phyloP scores from a whole-genome alignment of 2,113 vertebrate genomes.

The Chloropsis cyanopogon region DNA sequence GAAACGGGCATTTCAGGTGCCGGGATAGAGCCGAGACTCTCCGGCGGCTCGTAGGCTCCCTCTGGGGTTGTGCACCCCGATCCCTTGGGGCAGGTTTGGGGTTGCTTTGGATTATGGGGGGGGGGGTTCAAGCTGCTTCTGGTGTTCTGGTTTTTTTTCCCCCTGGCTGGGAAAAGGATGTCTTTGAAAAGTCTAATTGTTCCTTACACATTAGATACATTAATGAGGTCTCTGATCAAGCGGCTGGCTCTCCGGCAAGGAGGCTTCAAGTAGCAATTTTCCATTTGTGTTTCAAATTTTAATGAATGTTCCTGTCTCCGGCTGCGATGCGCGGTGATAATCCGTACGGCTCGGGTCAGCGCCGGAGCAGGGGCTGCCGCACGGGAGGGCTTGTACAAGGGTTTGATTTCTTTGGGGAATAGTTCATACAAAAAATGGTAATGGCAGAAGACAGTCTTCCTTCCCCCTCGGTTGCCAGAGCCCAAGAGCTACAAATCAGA shows the following conservation, averaged over 20 bases:
- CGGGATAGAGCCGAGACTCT: slow-evolving; percentile 4
- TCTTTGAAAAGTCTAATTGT: slow-evolving; percentile 41
- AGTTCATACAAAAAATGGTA: slow-evolving; percentile 41
- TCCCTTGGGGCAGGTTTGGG: not conserved
- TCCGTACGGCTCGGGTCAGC: slow-evolving; percentile 28
- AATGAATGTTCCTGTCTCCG: slow-evolving; percentile 71
- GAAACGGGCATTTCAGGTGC: slow-evolving; percentile 1
- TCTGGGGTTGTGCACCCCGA: not conserved
- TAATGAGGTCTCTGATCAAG: slow-evolving; percentile 68
- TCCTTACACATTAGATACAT: slow-evolving; percentile 58
- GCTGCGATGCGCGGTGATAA: slow-evolving; percentile 39
- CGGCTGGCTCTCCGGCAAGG: slow-evolving; percentile 54
- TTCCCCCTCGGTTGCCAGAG: not conserved
- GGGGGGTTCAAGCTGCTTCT: not conserved
- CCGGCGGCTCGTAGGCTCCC: not conserved
- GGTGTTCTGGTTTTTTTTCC: not conserved
- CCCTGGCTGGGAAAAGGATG: slow-evolving; percentile 41
- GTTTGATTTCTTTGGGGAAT: slow-evolving; percentile 68
- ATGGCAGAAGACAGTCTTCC: not conserved
- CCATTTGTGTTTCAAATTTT: slow-evolving; percentile 79
- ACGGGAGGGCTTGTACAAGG: slow-evolving; percentile 33
- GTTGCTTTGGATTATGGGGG: not conserved
- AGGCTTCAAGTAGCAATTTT: slow-evolving; percentile 78
- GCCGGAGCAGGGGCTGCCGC: slow-evolving; percentile 36
- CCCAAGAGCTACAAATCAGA: slow-evolving; percentile 54